Conservation (phyloP, 2,888 invertebrate genomes). For the Eupithecia dodoneata region DNA sequence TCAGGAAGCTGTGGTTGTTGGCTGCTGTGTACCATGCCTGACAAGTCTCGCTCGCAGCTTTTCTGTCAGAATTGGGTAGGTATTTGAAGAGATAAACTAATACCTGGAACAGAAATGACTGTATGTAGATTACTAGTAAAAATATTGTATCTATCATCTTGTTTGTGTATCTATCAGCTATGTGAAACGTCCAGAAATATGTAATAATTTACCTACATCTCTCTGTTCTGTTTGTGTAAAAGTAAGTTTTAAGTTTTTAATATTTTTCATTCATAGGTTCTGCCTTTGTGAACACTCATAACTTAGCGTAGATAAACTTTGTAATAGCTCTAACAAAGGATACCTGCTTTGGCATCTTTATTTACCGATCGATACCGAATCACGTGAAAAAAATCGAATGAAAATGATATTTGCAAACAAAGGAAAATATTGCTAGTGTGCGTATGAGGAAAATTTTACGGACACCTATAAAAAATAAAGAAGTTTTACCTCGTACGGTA, state of each 20-base stretch:
- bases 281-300: neutral
- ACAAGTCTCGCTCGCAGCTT: slow-evolving; percentile 87
- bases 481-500: slow-evolving; percentile 70
- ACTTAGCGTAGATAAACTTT: neutral
- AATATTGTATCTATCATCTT: neutral
- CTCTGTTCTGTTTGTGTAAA: neutral
- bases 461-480: neutral
- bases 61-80: slow-evolving; percentile 86
- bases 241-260: neutral
- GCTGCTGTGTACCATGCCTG: slow-evolving; percentile 87
- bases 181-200: neutral
- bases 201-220: neutral
- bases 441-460: neutral
- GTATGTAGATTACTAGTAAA: neutral
- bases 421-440: slow-evolving; percentile 59
- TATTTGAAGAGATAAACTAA: slow-evolving; percentile 86
- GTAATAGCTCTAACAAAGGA: slow-evolving; percentile 9
- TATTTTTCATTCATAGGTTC: neutral
- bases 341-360: slow-evolving; percentile 17
- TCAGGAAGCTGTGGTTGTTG: slow-evolving; percentile 84
- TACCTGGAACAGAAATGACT: slow-evolving; percentile 74
- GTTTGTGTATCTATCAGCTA: neutral
- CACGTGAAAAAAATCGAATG: slow-evolving; percentile 67
- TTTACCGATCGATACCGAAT: slow-evolving; percentile 46
- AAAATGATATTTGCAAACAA: slow-evolving; percentile 41